phyloP scores from a whole-genome alignment of 2,888 invertebrate species.

The Hoplodrina ambigua region DNA sequence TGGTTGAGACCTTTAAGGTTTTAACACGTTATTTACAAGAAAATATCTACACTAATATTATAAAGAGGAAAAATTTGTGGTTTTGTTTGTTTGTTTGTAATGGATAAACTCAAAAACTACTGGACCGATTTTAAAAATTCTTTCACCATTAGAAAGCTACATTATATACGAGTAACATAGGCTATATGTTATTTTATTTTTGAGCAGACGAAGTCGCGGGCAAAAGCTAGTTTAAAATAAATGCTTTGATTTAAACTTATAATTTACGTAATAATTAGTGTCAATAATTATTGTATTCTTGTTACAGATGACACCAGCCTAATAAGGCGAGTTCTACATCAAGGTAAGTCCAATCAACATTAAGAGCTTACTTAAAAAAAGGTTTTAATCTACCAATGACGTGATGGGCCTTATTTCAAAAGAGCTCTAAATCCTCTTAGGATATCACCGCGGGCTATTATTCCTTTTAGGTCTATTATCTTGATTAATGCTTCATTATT shows the following conservation, averaged over 20 bases:
- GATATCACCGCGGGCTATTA: slow-evolving; percentile 51
- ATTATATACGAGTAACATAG: too few relatives aligned
- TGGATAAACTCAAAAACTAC: too few relatives aligned
- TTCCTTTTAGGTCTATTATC: slow-evolving; percentile 58
- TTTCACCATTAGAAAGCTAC: too few relatives aligned
- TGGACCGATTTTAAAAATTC: too few relatives aligned
- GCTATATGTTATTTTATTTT: too few relatives aligned
- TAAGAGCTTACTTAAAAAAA: slow-evolving; percentile 5
- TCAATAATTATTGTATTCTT: slow-evolving; percentile 36
- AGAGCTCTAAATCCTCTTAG: slow-evolving; percentile 56
- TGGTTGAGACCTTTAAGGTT: too few relatives aligned
- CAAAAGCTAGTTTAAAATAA: too few relatives aligned
- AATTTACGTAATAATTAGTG: background rate
- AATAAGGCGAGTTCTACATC: slow-evolving; percentile 45
- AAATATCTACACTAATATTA: too few relatives aligned
- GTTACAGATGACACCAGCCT: slow-evolving; percentile 71
- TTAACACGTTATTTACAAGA: too few relatives aligned
- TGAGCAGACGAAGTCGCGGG: too few relatives aligned
- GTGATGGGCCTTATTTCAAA: slow-evolving; percentile 43
- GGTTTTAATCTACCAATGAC: slow-evolving; percentile 18
- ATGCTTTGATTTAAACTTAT: background rate
- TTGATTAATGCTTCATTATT: slow-evolving; percentile 69
- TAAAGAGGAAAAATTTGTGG: too few relatives aligned
- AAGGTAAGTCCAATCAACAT: slow-evolving; percentile 64
- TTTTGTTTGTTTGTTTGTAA: too few relatives aligned